Base-by-base conservation (phyloP, 2,113 vertebrate genomes). In the Phylloscopus trochilus region DNA sequence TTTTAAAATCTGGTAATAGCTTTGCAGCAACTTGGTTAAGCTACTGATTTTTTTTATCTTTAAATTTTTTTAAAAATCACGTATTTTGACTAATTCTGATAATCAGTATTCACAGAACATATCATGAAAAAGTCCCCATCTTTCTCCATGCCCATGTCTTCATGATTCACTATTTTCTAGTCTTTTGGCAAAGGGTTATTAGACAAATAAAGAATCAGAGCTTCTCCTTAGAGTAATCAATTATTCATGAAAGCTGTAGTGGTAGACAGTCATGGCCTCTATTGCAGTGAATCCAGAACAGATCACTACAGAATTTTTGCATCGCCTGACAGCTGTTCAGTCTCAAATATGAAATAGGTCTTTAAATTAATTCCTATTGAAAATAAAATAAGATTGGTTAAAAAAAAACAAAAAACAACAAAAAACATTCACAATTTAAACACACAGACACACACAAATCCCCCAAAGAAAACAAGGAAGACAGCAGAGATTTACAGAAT, bases 191-290 rank as follows among this genome's bases (percentile, higher is more conserved):
- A 76, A 87, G 31, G 18, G 31, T 46, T 89, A 89, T 84, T 89
- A 69, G 46, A 92, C 46, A 96, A 94, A 85, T 66, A 83, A 62
- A 88, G 88, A 90, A 93, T 46, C 41, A 60, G 83, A 72, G 62
- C 27, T 89, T 93, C 90, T 56, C 78, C 91, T 85, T 51, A 60
- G 68, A 74, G 80, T 87, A 91, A 95, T 95, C 77, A 94, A 68
- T 84, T 88, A 92, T 93, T 96, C 80, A 83, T 55, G 60, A 44
- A 78, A 93, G 23, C 23, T 89, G 56, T 75, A 94, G 91, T 49
- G 22, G 80, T 41, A 92, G 83, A 87, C 23, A 79, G 69, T 56
- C 81, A 76, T 21, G 43, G 87, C 37, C 43, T 64, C 59, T 95
- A 82, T 20, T 67, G 56, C 76, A 78, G 46, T 84, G 56, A 92